Conservation (phyloP, 2,797 vertebrate species). For the Phrynocephalus vlangalii region DNA sequence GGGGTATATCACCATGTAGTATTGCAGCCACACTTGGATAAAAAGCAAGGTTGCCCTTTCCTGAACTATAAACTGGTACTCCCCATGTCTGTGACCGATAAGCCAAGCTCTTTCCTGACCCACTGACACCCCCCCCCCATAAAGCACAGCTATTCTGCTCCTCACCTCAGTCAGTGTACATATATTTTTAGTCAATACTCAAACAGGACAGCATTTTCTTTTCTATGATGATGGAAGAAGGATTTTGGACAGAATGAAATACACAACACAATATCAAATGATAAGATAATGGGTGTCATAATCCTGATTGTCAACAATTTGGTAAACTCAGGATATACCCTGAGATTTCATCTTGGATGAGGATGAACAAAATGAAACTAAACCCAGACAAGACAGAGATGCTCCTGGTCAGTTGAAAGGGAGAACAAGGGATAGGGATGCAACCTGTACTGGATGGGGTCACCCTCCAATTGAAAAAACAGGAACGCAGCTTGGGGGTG, state of each 20-base stretch:
- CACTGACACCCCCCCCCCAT: neutral
- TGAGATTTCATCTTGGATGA: neutral
- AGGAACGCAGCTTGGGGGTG: too few species aligned
- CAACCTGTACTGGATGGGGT: too few species aligned
- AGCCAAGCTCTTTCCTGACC: neutral
- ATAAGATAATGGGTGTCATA: neutral
- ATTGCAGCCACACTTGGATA: slow-evolving; percentile 5
- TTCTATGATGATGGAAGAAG: neutral
- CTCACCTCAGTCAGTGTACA: neutral
- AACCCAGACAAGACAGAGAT: too few species aligned
- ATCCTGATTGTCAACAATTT: neutral
- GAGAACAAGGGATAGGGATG: too few species aligned
- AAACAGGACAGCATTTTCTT: neutral
- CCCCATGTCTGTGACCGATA: slow-evolving; percentile 4
- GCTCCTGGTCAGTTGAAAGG: too few species aligned
- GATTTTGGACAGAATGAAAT: neutral
- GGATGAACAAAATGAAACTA: too few species aligned
- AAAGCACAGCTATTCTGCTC: neutral
- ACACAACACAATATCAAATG: neutral
- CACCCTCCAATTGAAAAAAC: too few species aligned
- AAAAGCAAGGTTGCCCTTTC: slow-evolving; percentile 1
- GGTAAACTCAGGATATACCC: neutral
- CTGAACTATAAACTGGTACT: slow-evolving; percentile 1
- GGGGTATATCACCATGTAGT: neutral
- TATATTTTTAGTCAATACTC: neutral